Evolutionary conservation across 2,797 vertebrate genomes (phyloP).

Genomic region (Hapalemur alaotrensis): DNA sequence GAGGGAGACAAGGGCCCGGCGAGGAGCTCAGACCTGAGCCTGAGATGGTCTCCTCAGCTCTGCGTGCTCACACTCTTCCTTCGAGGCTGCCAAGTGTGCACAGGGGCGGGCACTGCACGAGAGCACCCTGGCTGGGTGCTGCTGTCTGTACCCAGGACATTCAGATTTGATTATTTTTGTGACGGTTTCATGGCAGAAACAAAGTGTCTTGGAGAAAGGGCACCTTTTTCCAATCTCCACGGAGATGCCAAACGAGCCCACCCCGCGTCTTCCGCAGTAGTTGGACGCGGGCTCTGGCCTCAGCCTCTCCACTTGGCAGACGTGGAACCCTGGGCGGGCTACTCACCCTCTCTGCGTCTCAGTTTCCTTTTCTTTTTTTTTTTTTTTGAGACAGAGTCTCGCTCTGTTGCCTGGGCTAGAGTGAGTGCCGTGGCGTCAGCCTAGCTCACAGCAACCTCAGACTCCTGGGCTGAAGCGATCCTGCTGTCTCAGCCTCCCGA

Average conservation of each 20-base stretch:
- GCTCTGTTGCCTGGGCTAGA: too few relatives aligned
- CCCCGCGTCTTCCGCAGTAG: rapidly evolving
- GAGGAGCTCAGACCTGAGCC: background rate
- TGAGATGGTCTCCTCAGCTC: background rate
- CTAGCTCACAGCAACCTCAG: too few relatives aligned
- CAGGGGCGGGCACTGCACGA: background rate
- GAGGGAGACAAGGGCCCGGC: background rate
- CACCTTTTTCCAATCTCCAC: background rate
- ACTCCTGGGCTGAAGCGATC: too few relatives aligned
- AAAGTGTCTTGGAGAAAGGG: background rate
- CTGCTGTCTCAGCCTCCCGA: too few relatives aligned
- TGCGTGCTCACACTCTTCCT: background rate
- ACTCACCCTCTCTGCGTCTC: background rate
- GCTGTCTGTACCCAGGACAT: background rate
- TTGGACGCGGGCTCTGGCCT: rapidly evolving
- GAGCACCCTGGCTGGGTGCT: background rate
- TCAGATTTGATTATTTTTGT: background rate
- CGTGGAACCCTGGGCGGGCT: rapidly evolving
- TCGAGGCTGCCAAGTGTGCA: background rate
- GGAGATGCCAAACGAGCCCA: background rate
- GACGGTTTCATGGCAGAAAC: background rate
- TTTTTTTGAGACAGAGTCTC: too few relatives aligned
- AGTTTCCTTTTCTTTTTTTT: background rate
- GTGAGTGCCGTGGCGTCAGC: too few relatives aligned
- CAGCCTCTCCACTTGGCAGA: background rate